Evolutionary conservation across 2,888 invertebrate genomes (phyloP).

Genomic region (Blera fallax): DNA sequence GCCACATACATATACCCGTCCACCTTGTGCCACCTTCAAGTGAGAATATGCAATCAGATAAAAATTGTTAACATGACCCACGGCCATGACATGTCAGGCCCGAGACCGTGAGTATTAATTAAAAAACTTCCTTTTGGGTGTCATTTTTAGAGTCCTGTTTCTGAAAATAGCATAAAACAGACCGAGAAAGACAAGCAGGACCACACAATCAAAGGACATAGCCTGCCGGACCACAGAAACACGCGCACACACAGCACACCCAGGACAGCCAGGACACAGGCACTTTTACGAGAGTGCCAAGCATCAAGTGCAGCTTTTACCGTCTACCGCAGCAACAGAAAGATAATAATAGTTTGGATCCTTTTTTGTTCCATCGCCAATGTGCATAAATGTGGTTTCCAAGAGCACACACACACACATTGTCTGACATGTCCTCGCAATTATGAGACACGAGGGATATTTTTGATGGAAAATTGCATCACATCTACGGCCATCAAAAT

Average conservation of each 20-base stretch:
- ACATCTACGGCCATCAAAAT: conserved; percentile 6
- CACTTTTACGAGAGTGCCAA: conserved; percentile 44
- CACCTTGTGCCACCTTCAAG: not conserved
- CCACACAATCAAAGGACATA: conserved; percentile 28
- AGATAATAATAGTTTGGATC: conserved; percentile 35
- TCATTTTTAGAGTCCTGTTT: not conserved
- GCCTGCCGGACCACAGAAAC: not conserved
- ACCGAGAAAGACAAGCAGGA: not conserved
- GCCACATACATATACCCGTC: not conserved
- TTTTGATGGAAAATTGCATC: conserved; percentile 53
- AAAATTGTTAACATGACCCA: conserved; percentile 18
- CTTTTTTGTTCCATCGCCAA: not conserved
- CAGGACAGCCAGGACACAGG: too few relatives aligned
- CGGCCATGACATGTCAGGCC: not conserved
- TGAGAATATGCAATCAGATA: conserved; percentile 18
- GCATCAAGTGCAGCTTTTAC: conserved; percentile 47
- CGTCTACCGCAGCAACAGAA: conserved; percentile 4
- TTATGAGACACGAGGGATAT: conserved; percentile 30
- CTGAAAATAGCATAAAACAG: not conserved
- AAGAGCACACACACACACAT: not conserved
- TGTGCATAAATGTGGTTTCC: conserved; percentile 7
- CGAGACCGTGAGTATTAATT: conserved; percentile 17
- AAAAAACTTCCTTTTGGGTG: conserved; percentile 13
- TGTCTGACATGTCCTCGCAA: conserved; percentile 3
- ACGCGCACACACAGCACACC: too few relatives aligned